Conservation (phyloP, 1,140 invertebrate species). For the Arion vulgaris region DNA sequence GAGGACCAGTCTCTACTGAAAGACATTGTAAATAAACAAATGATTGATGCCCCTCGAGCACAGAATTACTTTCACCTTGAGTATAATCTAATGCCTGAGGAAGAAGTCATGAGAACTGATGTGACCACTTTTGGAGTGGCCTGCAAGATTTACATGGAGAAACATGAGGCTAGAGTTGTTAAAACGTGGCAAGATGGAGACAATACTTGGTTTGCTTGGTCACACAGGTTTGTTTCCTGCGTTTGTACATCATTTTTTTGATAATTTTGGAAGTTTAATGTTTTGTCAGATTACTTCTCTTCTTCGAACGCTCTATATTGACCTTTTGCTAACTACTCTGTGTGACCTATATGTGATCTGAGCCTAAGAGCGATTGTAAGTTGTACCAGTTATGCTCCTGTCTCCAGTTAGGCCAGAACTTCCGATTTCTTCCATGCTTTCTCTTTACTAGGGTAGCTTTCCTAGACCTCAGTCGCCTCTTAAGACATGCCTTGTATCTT, state of each 20-base stretch:
- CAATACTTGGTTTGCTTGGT: slow-evolving; percentile 70
- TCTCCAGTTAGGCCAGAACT: no score
- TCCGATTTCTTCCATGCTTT: no score
- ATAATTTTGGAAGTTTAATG: neutral
- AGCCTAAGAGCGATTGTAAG: no score
- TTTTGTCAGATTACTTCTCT: no score
- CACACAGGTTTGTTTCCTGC: slow-evolving; percentile 57
- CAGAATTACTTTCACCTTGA: slow-evolving; percentile 71
- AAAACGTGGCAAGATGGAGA: slow-evolving; percentile 70
- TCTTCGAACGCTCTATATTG: no score
- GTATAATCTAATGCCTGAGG: slow-evolving; percentile 67
- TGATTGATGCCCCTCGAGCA: slow-evolving; percentile 64
- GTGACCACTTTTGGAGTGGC: slow-evolving; percentile 68
- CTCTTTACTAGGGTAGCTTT: no score
- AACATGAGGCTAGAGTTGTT: slow-evolving; percentile 62
- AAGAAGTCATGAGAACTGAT: slow-evolving; percentile 65
- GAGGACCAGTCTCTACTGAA: slow-evolving; percentile 60
- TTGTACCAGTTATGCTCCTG: no score
- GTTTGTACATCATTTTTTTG: neutral
- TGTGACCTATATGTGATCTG: no score
- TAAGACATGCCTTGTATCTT: no score
- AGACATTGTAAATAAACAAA: slow-evolving; percentile 60
- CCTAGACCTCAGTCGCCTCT: no score
- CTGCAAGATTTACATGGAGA: slow-evolving; percentile 69
- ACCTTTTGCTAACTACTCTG: no score